Evolutionary conservation across 2,888 invertebrate genomes (phyloP).

Genomic region (Nezara viridula): DNA sequence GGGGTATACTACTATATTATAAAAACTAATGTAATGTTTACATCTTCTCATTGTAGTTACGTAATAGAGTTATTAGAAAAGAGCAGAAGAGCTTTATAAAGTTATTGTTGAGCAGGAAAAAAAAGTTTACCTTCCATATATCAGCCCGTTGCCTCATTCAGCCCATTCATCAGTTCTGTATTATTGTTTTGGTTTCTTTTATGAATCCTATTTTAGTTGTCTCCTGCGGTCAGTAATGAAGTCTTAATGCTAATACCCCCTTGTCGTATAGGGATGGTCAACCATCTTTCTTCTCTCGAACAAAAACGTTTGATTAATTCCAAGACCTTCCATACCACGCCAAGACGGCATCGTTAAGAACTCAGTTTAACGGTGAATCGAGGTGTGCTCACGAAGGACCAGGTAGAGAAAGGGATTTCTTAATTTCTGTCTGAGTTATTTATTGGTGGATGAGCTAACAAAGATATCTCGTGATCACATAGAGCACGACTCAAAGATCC

Average conservation of each 20-base stretch:
- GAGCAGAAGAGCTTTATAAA: neutral
- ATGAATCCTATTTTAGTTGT: neutral
- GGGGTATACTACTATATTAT: too few relatives aligned
- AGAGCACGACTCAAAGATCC: slow-evolving; percentile 36
- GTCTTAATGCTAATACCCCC: neutral
- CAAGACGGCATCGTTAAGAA: neutral
- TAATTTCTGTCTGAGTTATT: slow-evolving; percentile 42
- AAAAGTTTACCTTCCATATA: slow-evolving; percentile 16
- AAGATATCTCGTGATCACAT: slow-evolving; percentile 20
- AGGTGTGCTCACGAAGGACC: neutral
- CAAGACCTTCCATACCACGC: neutral
- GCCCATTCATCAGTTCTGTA: neutral
- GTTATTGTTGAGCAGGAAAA: neutral
- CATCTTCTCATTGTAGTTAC: neutral
- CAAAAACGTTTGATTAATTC: slow-evolving; percentile 43
- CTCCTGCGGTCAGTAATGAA: slow-evolving; percentile 6
- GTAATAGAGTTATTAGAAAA: neutral
- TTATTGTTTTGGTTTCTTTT: slow-evolving; percentile 3
- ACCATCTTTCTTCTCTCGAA: slow-evolving; percentile 23
- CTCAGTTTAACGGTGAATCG: neutral
- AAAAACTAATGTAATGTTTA: neutral
- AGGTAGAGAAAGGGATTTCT: slow-evolving; percentile 45
- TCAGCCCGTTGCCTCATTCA: neutral
- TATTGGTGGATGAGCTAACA: slow-evolving; percentile 31
- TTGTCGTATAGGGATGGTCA: slow-evolving; percentile 1